Evolutionary conservation across 2,113 vertebrate genomes (phyloP), one percentile per base, ranked within the genome.

Genomic region (Muntiacus muntjak): DNA sequence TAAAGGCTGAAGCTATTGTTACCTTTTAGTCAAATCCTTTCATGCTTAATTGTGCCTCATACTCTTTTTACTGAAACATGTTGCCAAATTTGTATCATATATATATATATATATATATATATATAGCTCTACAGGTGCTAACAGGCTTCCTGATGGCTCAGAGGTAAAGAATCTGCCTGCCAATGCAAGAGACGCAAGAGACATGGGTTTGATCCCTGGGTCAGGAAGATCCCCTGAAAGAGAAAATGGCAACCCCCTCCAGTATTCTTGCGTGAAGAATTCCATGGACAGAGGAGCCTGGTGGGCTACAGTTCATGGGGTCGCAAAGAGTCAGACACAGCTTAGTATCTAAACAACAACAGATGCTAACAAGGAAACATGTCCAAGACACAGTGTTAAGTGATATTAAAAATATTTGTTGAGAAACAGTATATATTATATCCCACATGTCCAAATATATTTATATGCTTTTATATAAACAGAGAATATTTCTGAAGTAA

Each of bases 281-380:
- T 11, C 67, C 67, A 23, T 40, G 19, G 67, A 40, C 67, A 71
- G 67, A 71, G 67, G 67, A 40, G 67, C n/a, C 19, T 71, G 10
- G 64, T 71, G 64, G 64, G 25, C 23, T 58, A 26, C 57, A 58
- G 57, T 58, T 26, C 57, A 58, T 17, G 15, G 19, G 67, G n/a
- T 71, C 5, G 0, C n/a, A 71, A 71, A 23, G n/a, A 71, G 67
- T 71, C 67, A 71, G 67, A 71, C 67, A 71, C 5, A 6, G 12
- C n/a, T 71, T 6, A 71, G n/a, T 23, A 19, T 12, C n/a, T 40
- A 23, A 12, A 40, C 17, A 11, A 36, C 19, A 71, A 40, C 19
- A 21, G 60, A 67, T 84, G 93, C 81, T 97, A 96, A 94, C 94
- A 79, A 92, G 89, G 47, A 95, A 97, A 93, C 81, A 74, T 92